Evolutionary conservation across 2,888 invertebrate genomes (phyloP).

Genomic region (Malthinus seriepunctatus): DNA sequence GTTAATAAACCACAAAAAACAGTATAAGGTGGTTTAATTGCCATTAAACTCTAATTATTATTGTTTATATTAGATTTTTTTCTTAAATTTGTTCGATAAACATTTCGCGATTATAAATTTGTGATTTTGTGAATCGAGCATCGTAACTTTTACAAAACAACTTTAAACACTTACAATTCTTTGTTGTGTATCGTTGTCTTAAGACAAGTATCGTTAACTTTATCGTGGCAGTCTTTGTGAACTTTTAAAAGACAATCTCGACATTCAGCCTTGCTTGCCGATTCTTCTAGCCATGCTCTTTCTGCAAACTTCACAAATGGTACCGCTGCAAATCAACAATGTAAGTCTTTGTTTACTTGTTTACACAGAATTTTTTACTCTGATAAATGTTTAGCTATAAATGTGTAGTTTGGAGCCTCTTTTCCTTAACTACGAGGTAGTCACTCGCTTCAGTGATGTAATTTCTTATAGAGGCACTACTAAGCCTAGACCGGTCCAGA

Average conservation of each 20-base stretch:
- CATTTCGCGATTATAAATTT: too few species aligned
- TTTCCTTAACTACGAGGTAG: slow-evolving; percentile 91
- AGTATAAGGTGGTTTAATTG: too few species aligned
- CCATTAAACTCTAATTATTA: too few species aligned
- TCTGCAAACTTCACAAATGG: slow-evolving; percentile 83
- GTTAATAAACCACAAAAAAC: too few species aligned
- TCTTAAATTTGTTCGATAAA: too few species aligned
- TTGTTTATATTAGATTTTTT: too few species aligned
- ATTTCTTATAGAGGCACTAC: slow-evolving; percentile 86
- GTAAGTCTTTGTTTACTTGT: too few species aligned
- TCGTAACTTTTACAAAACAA: background rate
- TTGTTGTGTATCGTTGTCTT: slow-evolving; percentile 86
- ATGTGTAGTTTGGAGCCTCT: slow-evolving; percentile 91
- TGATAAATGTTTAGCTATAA: slow-evolving; percentile 87
- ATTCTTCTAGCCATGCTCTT: slow-evolving; percentile 76
- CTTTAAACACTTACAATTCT: slow-evolving; percentile 80
- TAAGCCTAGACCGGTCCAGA: slow-evolving; percentile 89
- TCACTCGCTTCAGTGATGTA: slow-evolving; percentile 93
- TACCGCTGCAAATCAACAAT: slow-evolving; percentile 63
- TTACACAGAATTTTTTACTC: slow-evolving; percentile 65
- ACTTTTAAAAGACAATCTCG: slow-evolving; percentile 86
- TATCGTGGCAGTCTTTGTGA: slow-evolving; percentile 93
- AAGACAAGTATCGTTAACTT: slow-evolving; percentile 77
- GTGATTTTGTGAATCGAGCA: too few species aligned
- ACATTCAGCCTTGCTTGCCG: slow-evolving; percentile 91